Conservation (phyloP, 2,797 vertebrate genomes). For the Mycteria americana region DNA sequence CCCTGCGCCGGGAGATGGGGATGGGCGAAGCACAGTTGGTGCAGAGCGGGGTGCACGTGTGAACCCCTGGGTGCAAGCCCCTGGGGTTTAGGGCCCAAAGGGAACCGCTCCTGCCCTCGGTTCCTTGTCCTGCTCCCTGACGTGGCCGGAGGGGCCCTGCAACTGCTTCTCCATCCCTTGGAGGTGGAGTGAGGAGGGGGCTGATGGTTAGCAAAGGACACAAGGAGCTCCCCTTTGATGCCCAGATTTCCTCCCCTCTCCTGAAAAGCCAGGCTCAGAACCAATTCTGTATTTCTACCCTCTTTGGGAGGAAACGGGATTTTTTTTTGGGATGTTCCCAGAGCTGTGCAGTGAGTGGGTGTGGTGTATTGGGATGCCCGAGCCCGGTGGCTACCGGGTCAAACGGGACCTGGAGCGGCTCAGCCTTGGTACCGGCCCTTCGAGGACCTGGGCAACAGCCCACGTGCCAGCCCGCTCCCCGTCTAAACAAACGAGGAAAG, state of each 20-base stretch:
- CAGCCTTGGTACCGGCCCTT: not conserved
- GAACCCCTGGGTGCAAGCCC: not conserved
- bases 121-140: not conserved
- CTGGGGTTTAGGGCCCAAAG: not conserved
- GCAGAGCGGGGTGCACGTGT: rapidly evolving
- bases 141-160: rapidly evolving
- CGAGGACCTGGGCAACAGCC: not conserved
- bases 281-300: no score
- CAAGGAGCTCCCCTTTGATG: not conserved
- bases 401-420: not conserved
- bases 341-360: not conserved
- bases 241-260: not conserved
- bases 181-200: not conserved
- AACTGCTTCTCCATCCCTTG: not conserved
- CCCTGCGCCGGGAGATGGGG: not conserved
- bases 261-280: not conserved
- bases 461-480: not conserved
- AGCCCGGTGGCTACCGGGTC: not conserved
- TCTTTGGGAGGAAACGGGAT: not conserved
- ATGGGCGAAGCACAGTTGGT: rapidly evolving
- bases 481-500: not conserved
- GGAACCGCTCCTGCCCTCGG: not conserved
- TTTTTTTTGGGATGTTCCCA: not conserved
- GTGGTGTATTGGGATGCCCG: rapidly evolving
- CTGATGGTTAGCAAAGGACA: not conserved